Conservation (phyloP, 2,888 invertebrate species). For the Drosophila helvetica region DNA sequence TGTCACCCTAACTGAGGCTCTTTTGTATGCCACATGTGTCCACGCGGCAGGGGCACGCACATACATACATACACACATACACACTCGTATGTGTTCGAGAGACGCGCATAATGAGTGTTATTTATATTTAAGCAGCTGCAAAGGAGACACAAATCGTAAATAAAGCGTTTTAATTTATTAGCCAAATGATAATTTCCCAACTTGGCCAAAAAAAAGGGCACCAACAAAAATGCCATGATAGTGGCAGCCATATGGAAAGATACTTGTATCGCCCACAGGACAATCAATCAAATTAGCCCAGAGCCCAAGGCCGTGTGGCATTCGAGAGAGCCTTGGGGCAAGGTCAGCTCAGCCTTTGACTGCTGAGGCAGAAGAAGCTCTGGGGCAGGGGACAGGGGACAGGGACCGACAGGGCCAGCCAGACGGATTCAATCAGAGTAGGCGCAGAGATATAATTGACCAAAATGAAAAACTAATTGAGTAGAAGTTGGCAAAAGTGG, state of each 20-base stretch:
- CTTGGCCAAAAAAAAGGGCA: neutral
- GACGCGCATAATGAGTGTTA: slow-evolving; percentile 65
- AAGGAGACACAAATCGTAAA: slow-evolving; percentile 45
- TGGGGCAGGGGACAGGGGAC: neutral
- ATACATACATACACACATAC: slow-evolving; percentile 32
- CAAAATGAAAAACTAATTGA: slow-evolving; percentile 36
- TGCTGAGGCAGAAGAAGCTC: neutral
- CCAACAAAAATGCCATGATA: slow-evolving; percentile 3
- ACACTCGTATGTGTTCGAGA: slow-evolving; percentile 18
- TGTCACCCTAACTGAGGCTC: slow-evolving; percentile 9
- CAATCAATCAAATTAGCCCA: slow-evolving; percentile 51
- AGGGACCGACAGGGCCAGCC: neutral
- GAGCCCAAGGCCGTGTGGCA: slow-evolving; percentile 20
- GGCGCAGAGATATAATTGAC: slow-evolving; percentile 8
- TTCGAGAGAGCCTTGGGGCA: slow-evolving; percentile 27
- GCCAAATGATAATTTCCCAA: slow-evolving; percentile 34
- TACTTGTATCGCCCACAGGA: slow-evolving; percentile 4
- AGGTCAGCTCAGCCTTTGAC: slow-evolving; percentile 23
- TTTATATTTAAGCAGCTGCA: slow-evolving; percentile 67
- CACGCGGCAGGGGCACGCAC: slow-evolving; percentile 6
- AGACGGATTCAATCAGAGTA: slow-evolving; percentile 34
- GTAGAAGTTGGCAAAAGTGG: neutral
- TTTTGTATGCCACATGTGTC: slow-evolving; percentile 32
- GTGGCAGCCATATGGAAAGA: slow-evolving; percentile 4
- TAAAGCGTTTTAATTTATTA: slow-evolving; percentile 39